Evolutionary conservation across 2,888 invertebrate genomes (phyloP).

Genomic region (Dromius quadrimaculatus): DNA sequence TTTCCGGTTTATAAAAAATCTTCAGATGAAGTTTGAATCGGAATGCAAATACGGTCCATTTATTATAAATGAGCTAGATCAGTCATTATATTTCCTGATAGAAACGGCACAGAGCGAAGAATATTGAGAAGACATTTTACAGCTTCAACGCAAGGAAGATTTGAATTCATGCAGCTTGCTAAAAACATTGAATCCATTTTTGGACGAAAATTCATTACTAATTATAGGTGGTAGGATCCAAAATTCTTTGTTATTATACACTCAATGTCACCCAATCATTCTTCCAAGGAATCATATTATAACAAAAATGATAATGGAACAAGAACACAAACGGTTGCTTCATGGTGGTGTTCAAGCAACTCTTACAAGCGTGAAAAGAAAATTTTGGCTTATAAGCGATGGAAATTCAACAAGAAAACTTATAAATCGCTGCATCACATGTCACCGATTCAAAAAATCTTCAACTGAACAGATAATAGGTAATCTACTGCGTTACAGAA

Average conservation of each 20-base stretch:
- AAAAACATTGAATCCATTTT: not conserved
- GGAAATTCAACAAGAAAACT: constrained; percentile 38
- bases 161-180: not conserved
- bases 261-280: constrained; percentile 10
- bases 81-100: not conserved
- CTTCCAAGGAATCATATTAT: not conserved
- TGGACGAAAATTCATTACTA: not conserved
- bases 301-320: constrained; percentile 44
- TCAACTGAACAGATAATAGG: constrained; percentile 54
- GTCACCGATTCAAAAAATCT: not conserved
- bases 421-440: constrained; percentile 41
- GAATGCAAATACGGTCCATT: not conserved
- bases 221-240: constrained; percentile 2
- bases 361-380: constrained; percentile 30
- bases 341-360: constrained; percentile 52
- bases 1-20: constrained; percentile 8
- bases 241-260: not conserved
- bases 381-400: constrained; percentile 44
- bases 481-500: constrained; percentile 49
- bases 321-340: constrained; percentile 50
- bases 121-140: not conserved
- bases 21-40: not conserved
- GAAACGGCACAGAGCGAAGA: not conserved
- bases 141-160: not conserved
- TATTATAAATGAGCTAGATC: not conserved